phyloP scores from a whole-genome alignment of 2,113 vertebrate species.

The Gavia stellata region DNA sequence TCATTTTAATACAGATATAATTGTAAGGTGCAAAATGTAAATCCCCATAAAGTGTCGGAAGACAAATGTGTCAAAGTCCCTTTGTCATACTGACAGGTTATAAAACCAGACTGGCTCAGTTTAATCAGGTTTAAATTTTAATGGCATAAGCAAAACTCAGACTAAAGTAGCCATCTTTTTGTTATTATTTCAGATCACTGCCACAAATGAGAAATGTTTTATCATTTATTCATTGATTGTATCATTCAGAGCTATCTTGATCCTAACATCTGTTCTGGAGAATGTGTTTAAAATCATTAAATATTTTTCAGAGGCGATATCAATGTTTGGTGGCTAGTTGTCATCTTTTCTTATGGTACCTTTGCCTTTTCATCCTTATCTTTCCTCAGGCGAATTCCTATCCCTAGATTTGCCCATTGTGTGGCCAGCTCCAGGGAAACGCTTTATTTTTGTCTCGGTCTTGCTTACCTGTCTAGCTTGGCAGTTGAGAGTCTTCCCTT shows the following conservation, averaged over 20 bases:
- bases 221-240: constrained; percentile 12
- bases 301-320: not conserved
- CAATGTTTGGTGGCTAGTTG: not conserved
- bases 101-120: constrained; percentile 48
- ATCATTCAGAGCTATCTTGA: not conserved
- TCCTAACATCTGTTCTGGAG: not conserved
- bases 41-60: constrained; percentile 26
- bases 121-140: constrained; percentile 61
- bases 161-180: not conserved
- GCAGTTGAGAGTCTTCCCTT: not conserved
- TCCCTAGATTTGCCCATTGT: not conserved
- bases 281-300: not conserved
- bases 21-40: constrained; percentile 60
- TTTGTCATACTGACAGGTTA: constrained; percentile 57
- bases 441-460: accelerated
- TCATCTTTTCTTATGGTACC: not conserved
- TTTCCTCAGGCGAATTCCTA: not conserved
- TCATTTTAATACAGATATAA: constrained; percentile 59
- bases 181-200: constrained; percentile 27
- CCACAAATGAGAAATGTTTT: not conserved
- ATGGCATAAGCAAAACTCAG: constrained; percentile 57
- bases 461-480: not conserved
- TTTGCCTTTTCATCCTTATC: not conserved
- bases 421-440: not conserved
- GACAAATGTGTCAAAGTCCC: constrained; percentile 53